Percentiles rank a stretch among this genome's conserved stretches.
phyloP scores from a whole-genome alignment of 2,888 invertebrate genomes.

The Pseudococcus jackbeardsleyi region DNA sequence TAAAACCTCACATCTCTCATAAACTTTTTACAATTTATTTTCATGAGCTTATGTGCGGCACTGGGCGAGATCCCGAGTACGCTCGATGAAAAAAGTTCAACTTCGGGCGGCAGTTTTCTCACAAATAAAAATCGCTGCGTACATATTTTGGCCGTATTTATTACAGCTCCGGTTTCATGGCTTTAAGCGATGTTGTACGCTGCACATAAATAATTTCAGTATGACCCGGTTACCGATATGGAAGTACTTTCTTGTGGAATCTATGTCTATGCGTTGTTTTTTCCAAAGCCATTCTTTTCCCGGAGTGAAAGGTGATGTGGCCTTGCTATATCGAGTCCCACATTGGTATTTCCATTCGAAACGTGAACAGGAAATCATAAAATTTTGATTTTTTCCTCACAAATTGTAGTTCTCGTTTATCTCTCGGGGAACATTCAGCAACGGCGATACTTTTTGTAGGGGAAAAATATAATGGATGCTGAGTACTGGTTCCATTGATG shows the following conservation, averaged over 20 bases:
- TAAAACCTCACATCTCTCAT: constrained; percentile 11
- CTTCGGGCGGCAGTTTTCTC: neutral
- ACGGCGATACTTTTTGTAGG: no score
- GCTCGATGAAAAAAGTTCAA: constrained; percentile 14
- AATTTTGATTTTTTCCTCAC: no score
- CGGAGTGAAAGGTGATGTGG: neutral
- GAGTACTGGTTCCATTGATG: no score
- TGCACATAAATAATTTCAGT: constrained; percentile 4
- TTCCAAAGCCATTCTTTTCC: neutral
- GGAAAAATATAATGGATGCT: no score
- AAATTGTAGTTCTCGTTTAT: no score
- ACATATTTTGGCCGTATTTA: constrained; percentile 35
- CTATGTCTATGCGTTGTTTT: neutral
- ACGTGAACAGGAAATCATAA: no score
- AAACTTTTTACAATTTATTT: constrained; percentile 44
- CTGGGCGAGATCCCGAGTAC: neutral
- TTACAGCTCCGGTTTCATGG: neutral
- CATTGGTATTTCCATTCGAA: no score
- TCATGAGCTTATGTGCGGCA: constrained; percentile 7
- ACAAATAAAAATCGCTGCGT: constrained; percentile 18
- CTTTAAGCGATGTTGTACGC: neutral
- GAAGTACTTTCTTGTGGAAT: neutral
- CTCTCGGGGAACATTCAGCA: no score
- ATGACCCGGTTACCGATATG: neutral
- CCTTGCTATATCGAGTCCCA: no score